Percentiles rank a stretch among this genome's conserved stretches.
phyloP scores from a whole-genome alignment of 64 coral and sea anemone genomes.

The Catalaphyllia jardinei region DNA sequence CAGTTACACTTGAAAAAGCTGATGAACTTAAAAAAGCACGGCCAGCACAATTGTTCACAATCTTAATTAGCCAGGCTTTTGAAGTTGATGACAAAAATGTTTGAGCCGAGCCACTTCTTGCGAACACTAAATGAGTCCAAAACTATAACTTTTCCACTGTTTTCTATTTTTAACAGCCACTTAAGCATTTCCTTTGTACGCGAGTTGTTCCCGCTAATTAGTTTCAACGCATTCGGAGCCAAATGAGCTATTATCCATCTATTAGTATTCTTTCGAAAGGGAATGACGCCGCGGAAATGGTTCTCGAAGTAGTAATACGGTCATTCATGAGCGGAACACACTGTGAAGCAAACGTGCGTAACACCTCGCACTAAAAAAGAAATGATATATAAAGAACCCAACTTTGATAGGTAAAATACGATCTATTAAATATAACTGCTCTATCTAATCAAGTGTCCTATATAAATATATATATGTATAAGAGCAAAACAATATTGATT shows the following conservation, averaged over 20 bases:
- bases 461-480: neutral
- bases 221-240: neutral
- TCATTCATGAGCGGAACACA: neutral
- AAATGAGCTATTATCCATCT: slow-evolving; percentile 23
- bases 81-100: neutral
- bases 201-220: slow-evolving; percentile 8
- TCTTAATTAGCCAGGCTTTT: neutral
- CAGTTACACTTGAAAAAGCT: neutral
- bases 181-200: neutral
- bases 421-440: neutral
- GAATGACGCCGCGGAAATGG: neutral
- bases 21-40: too few relatives aligned
- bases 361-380: neutral
- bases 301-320: neutral
- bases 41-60: neutral
- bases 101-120: neutral
- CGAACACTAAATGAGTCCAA: neutral
- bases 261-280: neutral
- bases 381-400: neutral
- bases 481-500: neutral
- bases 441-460: neutral
- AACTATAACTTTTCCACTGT: neutral
- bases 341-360: neutral
- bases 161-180: slow-evolving; percentile 15
- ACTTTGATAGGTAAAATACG: neutral